phyloP scores from a whole-genome alignment of 1,140 invertebrate species.

The Leptopilina boulardi region DNA sequence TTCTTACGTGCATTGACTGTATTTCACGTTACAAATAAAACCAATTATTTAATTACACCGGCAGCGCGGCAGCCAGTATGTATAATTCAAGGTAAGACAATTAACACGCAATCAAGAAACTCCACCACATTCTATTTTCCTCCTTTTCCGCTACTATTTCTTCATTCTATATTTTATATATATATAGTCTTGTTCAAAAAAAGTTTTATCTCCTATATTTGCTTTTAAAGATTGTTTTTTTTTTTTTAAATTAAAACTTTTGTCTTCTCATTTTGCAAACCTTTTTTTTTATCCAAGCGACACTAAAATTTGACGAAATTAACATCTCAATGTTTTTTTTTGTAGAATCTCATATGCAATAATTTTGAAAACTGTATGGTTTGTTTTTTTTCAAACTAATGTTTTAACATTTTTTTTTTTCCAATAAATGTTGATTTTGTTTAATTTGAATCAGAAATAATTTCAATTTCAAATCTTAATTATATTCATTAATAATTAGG shows the following conservation, averaged over 20 bases:
- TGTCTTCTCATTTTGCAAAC: neutral
- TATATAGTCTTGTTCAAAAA: slow-evolving; percentile 38
- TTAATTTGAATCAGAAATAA: neutral
- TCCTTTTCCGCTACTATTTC: slow-evolving; percentile 56
- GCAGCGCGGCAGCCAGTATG: slow-evolving; percentile 76
- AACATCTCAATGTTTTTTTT: slow-evolving; percentile 38
- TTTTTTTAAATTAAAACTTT: slow-evolving; percentile 30
- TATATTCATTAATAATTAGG: no score
- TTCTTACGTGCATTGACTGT: slow-evolving; percentile 68
- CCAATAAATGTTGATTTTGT: no score
- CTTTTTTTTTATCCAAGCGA: slow-evolving; percentile 2
- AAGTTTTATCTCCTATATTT: slow-evolving; percentile 20
- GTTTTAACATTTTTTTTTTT: neutral
- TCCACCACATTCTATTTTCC: slow-evolving; percentile 72
- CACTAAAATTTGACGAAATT: slow-evolving; percentile 1
- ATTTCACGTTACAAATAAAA: slow-evolving; percentile 75
- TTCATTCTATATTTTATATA: slow-evolving; percentile 51
- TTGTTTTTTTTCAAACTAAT: neutral
- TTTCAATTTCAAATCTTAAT: no score
- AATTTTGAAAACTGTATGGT: slow-evolving; percentile 12
- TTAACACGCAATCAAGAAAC: slow-evolving; percentile 74
- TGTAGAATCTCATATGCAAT: slow-evolving; percentile 27
- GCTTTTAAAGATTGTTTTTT: slow-evolving; percentile 37
- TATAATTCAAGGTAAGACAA: slow-evolving; percentile 77
- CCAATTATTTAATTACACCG: slow-evolving; percentile 77